Percentiles rank a stretch among this genome's conserved stretches.
phyloP scores from a whole-genome alignment of 2,888 invertebrate species.

The Micropterix aruncella region DNA sequence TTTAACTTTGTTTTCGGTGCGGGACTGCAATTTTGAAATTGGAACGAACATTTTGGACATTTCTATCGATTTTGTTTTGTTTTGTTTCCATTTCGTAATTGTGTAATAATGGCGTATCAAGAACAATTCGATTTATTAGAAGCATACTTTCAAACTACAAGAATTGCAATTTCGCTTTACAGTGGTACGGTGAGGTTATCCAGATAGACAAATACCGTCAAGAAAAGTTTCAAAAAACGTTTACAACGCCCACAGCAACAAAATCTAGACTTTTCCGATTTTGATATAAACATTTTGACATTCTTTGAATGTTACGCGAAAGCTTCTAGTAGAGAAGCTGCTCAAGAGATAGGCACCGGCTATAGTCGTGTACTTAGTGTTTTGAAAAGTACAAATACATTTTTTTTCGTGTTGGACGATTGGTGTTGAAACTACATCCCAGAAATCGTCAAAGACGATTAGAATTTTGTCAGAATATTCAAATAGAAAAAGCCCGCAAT shows the following conservation, averaged over 20 bases:
- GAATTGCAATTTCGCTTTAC: too few relatives aligned
- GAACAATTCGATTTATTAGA: constrained; percentile 1
- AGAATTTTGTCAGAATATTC: constrained; percentile 6
- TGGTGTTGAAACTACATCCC: constrained; percentile 6
- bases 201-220: constrained; percentile 1
- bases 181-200: constrained; percentile 1
- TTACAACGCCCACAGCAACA: constrained; percentile 1
- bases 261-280: constrained; percentile 5
- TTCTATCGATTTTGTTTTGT: too few relatives aligned
- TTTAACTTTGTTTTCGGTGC: too few relatives aligned
- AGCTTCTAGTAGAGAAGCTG: constrained; percentile 7
- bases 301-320: constrained; percentile 7
- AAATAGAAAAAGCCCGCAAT: constrained; percentile 7
- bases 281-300: too few relatives aligned
- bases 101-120: constrained; percentile 1
- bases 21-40: too few relatives aligned
- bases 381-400: constrained; percentile 8
- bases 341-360: constrained; percentile 6
- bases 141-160: too few relatives aligned
- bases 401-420: constrained; percentile 7
- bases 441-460: too few relatives aligned
- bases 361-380: constrained; percentile 6
- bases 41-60: too few relatives aligned
- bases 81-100: too few relatives aligned
- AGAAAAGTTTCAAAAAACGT: constrained; percentile 2